Conservation (phyloP, 1,140 invertebrate genomes). For the Hylaeus volcanicus region DNA sequence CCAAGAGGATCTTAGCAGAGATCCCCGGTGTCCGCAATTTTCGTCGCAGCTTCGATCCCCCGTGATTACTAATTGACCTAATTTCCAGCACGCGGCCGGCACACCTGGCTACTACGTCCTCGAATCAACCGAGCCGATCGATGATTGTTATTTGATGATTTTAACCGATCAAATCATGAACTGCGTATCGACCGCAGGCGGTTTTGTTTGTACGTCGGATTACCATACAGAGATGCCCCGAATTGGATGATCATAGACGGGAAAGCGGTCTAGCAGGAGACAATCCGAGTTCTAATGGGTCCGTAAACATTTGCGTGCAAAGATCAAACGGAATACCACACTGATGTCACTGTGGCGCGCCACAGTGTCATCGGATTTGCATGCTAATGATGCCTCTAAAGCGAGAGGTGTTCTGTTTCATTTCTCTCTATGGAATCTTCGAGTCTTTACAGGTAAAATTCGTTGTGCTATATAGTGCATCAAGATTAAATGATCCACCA, state of each 20-base stretch:
- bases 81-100: not conserved
- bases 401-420: not conserved
- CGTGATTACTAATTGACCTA: slow-evolving; percentile 36
- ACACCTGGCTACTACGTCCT: not conserved
- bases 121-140: slow-evolving; percentile 26
- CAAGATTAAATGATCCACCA: no score
- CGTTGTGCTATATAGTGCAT: no score
- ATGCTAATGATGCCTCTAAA: slow-evolving; percentile 25
- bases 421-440: not conserved
- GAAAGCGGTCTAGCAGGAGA: not conserved
- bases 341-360: slow-evolving; percentile 48
- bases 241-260: slow-evolving; percentile 12
- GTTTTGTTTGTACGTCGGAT: slow-evolving; percentile 31
- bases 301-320: slow-evolving; percentile 71
- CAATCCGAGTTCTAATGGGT: slow-evolving; percentile 71
- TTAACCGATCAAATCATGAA: slow-evolving; percentile 23
- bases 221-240: slow-evolving; percentile 13
- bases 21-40: not conserved
- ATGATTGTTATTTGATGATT: slow-evolving; percentile 50
- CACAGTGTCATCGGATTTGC: slow-evolving; percentile 33
- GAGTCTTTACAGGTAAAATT: not conserved
- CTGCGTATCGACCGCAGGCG: slow-evolving; percentile 28
- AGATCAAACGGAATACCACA: slow-evolving; percentile 59
- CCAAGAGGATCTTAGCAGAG: no score
- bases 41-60: not conserved